Percentiles rank a stretch among this genome's conserved stretches.
Conservation (phyloP, 2,797 vertebrate genomes). For the Urocyon cinereoargenteus region DNA sequence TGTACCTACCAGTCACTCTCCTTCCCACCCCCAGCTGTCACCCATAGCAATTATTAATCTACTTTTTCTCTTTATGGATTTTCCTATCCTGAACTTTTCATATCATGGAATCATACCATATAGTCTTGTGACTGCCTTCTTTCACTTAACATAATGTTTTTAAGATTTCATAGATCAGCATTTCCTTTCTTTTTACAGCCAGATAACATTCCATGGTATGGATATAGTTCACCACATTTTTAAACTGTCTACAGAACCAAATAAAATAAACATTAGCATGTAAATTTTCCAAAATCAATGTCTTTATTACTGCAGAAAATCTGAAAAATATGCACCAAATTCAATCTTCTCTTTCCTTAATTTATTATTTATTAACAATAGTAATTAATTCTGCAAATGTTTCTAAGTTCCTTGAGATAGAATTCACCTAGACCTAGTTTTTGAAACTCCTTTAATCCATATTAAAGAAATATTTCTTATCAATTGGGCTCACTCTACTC, state of each 20-base stretch:
- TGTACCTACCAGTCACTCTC: neutral
- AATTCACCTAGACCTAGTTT: neutral
- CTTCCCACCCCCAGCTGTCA: neutral
- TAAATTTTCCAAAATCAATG: neutral
- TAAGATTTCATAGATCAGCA: neutral
- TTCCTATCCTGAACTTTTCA: neutral
- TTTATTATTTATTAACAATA: neutral
- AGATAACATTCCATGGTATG: neutral
- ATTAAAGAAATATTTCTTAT: neutral
- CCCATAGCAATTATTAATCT: neutral
- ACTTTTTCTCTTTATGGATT: neutral
- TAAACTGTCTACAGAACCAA: neutral
- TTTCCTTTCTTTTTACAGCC: neutral
- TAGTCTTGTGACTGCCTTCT: neutral
- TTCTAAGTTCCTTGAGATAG: neutral
- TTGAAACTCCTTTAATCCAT: neutral
- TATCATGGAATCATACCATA: neutral
- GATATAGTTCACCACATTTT: neutral
- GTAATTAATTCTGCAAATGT: neutral
- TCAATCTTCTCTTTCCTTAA: neutral
- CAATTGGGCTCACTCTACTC: neutral
- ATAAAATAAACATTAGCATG: neutral
- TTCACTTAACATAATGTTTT: neutral
- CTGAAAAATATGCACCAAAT: neutral
- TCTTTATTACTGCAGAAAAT: neutral